A percentile compares a stretch with the other conserved stretches of the same genome.
Conservation (phyloP, 2,888 invertebrate genomes). For the Chirona hameri region DNA sequence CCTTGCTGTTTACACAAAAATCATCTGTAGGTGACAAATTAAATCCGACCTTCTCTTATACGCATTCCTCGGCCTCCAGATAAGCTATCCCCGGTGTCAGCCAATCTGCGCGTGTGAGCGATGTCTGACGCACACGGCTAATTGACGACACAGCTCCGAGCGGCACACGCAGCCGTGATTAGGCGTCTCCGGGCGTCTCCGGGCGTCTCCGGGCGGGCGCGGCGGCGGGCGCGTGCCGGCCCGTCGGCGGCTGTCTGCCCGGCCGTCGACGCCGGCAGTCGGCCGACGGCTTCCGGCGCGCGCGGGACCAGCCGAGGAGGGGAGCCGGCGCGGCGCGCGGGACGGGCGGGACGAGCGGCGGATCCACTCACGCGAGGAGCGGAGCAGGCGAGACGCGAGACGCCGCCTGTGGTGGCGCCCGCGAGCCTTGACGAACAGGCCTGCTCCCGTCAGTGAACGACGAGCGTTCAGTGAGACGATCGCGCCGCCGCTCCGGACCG, state of each 20-base stretch:
- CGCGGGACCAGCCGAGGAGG: background rate
- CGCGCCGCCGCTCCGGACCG: background rate
- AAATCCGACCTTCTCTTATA: background rate
- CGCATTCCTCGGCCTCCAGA: background rate
- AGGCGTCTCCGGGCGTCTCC: too few relatives aligned
- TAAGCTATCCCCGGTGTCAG: background rate
- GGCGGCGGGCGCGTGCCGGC: background rate
- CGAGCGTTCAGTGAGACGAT: too few relatives aligned
- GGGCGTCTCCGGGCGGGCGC: too few relatives aligned
- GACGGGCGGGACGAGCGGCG: too few relatives aligned
- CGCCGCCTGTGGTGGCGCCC: too few relatives aligned
- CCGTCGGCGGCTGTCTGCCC: background rate
- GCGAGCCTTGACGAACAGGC: too few relatives aligned
- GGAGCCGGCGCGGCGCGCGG: background rate
- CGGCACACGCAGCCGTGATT: too few relatives aligned
- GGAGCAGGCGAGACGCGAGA: too few relatives aligned
- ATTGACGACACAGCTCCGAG: background rate
- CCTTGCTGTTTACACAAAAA: too few relatives aligned
- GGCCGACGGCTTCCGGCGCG: background rate
- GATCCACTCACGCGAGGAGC: too few relatives aligned
- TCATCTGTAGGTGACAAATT: too few relatives aligned
- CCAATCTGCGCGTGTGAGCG: background rate
- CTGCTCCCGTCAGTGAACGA: too few relatives aligned
- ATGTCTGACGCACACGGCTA: background rate
- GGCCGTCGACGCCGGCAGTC: background rate